A percentile compares a stretch with the other conserved stretches of the same genome.
Evolutionary conservation across 2,888 invertebrate genomes (phyloP).

Genomic region (Panorpa germanica): DNA sequence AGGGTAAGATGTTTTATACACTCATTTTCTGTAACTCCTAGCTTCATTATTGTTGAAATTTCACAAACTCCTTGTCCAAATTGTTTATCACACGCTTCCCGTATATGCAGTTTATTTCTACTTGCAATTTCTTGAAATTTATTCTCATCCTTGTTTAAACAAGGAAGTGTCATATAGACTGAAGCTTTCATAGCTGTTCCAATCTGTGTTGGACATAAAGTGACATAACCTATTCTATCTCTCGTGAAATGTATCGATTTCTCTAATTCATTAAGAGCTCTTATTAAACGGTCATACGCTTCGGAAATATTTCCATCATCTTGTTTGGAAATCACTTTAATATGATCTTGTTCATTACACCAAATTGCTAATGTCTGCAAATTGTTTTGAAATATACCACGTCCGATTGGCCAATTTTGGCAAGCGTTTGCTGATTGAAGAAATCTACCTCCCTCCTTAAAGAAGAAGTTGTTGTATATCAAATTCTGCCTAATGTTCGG

Average conservation of each 20-base stretch:
- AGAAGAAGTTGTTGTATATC: slow-evolving; percentile 40
- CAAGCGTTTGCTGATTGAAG: slow-evolving; percentile 35
- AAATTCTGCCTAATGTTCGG: slow-evolving; percentile 35
- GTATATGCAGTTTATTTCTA: slow-evolving; percentile 33
- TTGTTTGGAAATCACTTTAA: slow-evolving; percentile 50
- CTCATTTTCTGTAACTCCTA: slow-evolving; percentile 42
- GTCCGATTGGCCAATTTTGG: slow-evolving; percentile 48
- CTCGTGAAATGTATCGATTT: slow-evolving; percentile 31
- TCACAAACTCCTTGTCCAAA: slow-evolving; percentile 41
- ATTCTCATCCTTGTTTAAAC: slow-evolving; percentile 26
- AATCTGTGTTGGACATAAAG: slow-evolving; percentile 51
- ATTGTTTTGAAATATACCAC: slow-evolving; percentile 29
- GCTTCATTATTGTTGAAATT: slow-evolving; percentile 39
- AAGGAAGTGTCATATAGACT: slow-evolving; percentile 47
- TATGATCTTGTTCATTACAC: slow-evolving; percentile 53
- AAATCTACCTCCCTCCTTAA: slow-evolving; percentile 39
- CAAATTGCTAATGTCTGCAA: slow-evolving; percentile 45
- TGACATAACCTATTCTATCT: slow-evolving; percentile 43
- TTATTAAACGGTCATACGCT: slow-evolving; percentile 33
- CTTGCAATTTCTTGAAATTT: slow-evolving; percentile 34
- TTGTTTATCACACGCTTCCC: slow-evolving; percentile 35
- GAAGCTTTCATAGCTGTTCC: slow-evolving; percentile 49
- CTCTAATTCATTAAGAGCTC: slow-evolving; percentile 29
- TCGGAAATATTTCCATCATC: slow-evolving; percentile 37
- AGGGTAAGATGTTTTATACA: no score